Evolutionary conservation across 2,888 invertebrate species (phyloP).

Genomic region (Baccha elongata): DNA sequence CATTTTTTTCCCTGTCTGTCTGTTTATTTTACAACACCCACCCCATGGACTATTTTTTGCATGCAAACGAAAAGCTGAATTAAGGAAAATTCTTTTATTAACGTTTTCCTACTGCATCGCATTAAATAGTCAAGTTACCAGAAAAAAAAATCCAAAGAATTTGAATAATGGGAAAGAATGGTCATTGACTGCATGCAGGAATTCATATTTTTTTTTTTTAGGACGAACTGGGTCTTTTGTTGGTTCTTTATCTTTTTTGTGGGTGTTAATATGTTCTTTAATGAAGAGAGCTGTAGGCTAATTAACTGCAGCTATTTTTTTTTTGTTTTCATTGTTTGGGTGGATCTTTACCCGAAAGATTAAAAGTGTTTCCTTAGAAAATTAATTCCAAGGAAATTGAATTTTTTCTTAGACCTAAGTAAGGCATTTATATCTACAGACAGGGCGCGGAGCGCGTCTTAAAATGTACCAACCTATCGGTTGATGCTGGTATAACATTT

Average conservation of each 20-base stretch:
- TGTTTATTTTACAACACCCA: slow-evolving; percentile 12
- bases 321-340: slow-evolving; percentile 8
- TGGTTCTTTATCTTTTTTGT: neutral
- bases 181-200: slow-evolving; percentile 51
- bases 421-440: too few species aligned
- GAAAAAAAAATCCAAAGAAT: slow-evolving; percentile 14
- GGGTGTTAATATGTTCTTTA: neutral
- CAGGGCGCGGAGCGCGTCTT: too few species aligned
- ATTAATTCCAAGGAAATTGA: too few species aligned
- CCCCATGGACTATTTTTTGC: neutral
- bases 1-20: neutral
- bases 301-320: neutral
- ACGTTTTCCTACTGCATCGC: slow-evolving; percentile 34
- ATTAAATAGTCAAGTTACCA: slow-evolving; percentile 26
- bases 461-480: too few species aligned
- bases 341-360: neutral
- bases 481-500: too few species aligned
- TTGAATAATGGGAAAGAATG: slow-evolving; percentile 35
- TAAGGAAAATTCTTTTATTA: slow-evolving; percentile 29
- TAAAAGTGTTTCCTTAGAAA: slow-evolving; percentile 23
- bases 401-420: too few species aligned
- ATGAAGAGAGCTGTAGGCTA: slow-evolving; percentile 11
- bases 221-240: neutral
- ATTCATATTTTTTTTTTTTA: slow-evolving; percentile 17
- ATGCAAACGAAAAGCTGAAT: slow-evolving; percentile 23